Percentiles rank a stretch among this genome's conserved stretches.
Conservation (phyloP, 2,888 invertebrate genomes). For the Calameuta pallipes region DNA sequence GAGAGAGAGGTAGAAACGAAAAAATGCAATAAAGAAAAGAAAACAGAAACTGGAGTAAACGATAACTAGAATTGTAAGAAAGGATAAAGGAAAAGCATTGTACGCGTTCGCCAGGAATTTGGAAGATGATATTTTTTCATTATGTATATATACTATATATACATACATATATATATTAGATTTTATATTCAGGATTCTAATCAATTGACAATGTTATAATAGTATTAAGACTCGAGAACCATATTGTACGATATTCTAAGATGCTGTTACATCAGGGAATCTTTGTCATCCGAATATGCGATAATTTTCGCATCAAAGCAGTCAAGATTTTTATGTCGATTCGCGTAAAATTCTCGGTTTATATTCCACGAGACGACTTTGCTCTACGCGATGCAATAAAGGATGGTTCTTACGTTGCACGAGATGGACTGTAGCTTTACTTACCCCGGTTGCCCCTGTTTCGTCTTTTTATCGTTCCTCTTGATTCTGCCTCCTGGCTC, state of each 20-base stretch:
- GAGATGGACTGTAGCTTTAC: neutral
- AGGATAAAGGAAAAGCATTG: neutral
- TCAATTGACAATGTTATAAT: neutral
- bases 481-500: neutral
- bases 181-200: neutral
- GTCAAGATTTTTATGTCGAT: neutral
- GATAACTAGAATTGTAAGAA: neutral
- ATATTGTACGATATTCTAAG: neutral
- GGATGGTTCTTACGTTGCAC: neutral
- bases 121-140: neutral
- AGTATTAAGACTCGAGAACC: neutral
- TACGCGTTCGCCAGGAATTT: neutral
- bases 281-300: neutral
- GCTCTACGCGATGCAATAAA: neutral
- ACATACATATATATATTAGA: neutral
- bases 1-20: neutral
- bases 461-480: neutral
- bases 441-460: neutral
- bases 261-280: neutral
- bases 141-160: neutral
- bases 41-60: neutral
- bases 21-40: neutral
- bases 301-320: neutral
- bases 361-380: slow-evolving; percentile 1
- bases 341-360: neutral